phyloP scores from a whole-genome alignment of 2,797 vertebrate genomes.

The Poeciliopsis gracilis region DNA sequence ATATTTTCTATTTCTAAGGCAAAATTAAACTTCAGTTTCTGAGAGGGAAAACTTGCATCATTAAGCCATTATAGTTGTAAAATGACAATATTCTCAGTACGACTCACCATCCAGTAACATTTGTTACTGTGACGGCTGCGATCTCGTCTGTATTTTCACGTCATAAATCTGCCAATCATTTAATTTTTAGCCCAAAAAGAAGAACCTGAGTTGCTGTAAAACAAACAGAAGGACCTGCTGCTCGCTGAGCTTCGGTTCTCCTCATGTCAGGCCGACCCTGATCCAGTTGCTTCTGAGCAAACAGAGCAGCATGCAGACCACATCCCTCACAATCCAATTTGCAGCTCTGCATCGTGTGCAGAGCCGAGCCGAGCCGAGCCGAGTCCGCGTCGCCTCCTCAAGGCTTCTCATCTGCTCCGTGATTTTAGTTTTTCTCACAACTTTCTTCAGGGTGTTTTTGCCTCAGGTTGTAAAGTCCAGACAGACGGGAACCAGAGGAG shows the following conservation, averaged over 20 bases:
- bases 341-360: slow-evolving; percentile 27
- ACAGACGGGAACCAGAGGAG: not conserved
- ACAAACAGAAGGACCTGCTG: not conserved
- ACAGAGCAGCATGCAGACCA: slow-evolving; percentile 50
- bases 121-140: too few relatives aligned
- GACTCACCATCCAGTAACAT: too few relatives aligned
- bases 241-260: slow-evolving; percentile 11
- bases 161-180: not conserved
- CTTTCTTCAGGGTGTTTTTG: slow-evolving; percentile 9
- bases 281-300: slow-evolving; percentile 20
- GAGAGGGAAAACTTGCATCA: too few relatives aligned
- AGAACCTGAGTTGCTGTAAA: not conserved
- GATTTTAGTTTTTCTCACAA: not conserved
- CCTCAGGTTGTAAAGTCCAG: not conserved
- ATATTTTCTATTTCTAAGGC: too few relatives aligned
- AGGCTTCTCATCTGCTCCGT: slow-evolving; percentile 5
- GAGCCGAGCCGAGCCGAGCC: slow-evolving; percentile 38
- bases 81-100: too few relatives aligned
- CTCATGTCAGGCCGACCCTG: slow-evolving; percentile 39
- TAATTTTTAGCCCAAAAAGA: not conserved
- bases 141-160: not conserved
- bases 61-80: too few relatives aligned
- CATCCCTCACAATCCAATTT: slow-evolving; percentile 41
- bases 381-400: slow-evolving; percentile 3
- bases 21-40: too few relatives aligned